Percentiles rank a stretch among this genome's conserved stretches.
phyloP scores from a whole-genome alignment of 2,888 invertebrate species.

The Apodemia zela region DNA sequence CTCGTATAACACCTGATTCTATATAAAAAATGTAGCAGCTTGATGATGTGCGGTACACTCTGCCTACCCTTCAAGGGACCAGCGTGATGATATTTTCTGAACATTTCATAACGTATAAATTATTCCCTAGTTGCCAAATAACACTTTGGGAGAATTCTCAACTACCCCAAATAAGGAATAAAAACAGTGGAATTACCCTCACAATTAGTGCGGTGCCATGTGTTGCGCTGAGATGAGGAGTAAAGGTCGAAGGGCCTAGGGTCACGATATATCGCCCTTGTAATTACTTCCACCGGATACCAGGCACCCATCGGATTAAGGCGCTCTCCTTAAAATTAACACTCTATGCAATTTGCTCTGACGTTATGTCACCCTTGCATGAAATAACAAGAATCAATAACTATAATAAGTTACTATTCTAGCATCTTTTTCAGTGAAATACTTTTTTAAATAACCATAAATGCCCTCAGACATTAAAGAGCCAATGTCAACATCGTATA shows the following conservation, averaged over 20 bases:
- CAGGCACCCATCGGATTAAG: conserved; percentile 64
- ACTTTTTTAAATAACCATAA: too few species aligned
- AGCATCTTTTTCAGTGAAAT: too few species aligned
- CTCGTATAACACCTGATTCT: too few species aligned
- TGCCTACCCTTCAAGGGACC: too few species aligned
- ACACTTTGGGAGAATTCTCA: conserved; percentile 19
- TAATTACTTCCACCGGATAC: conserved; percentile 68
- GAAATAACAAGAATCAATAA: conserved; percentile 26
- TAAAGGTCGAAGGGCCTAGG: conserved; percentile 39
- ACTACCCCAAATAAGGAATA: conserved; percentile 54
- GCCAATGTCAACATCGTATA: too few species aligned
- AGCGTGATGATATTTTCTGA: too few species aligned
- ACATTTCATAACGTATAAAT: not conserved
- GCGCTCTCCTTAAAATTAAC: conserved; percentile 65
- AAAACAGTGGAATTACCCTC: conserved; percentile 60
- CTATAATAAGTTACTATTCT: not conserved
- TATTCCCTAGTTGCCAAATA: conserved; percentile 29
- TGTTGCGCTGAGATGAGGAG: conserved; percentile 72
- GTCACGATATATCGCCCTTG: conserved; percentile 63
- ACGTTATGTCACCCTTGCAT: conserved; percentile 38
- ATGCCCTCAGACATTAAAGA: too few species aligned
- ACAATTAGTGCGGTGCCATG: conserved; percentile 73
- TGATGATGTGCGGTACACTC: too few species aligned
- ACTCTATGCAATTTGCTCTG: conserved; percentile 49
- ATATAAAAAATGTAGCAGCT: too few species aligned